Conservation (phyloP, 2,797 vertebrate genomes). For the Xenentodon cancila region DNA sequence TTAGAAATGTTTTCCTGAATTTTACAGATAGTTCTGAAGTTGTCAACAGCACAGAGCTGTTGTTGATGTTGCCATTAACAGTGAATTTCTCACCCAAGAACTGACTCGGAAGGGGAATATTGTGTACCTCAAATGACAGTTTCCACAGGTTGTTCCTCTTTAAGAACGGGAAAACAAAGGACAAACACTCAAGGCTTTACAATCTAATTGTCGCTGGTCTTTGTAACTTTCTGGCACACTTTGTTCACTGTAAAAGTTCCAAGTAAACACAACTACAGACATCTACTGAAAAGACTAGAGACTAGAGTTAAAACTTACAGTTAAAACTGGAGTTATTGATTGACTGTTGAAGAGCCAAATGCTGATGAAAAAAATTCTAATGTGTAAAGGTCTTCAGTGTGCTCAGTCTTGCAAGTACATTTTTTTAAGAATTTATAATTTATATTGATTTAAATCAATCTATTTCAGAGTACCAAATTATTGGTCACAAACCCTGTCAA, state of each 20-base stretch:
- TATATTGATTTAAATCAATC: slow-evolving; percentile 21
- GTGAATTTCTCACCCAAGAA: slow-evolving; percentile 5
- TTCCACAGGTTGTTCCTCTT: slow-evolving; percentile 15
- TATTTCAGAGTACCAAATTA: slow-evolving; percentile 32
- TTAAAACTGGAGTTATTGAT: no score
- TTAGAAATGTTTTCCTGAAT: slow-evolving; percentile 41
- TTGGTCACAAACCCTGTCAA: slow-evolving; percentile 9
- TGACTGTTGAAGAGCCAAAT: background rate
- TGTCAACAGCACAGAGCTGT: slow-evolving; percentile 25
- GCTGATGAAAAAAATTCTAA: slow-evolving; percentile 23
- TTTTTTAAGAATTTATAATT: slow-evolving; percentile 13
- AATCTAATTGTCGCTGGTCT: slow-evolving; percentile 13
- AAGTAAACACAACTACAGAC: slow-evolving; percentile 26
- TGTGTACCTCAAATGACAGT: slow-evolving; percentile 27
- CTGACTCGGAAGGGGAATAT: background rate
- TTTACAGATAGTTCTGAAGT: slow-evolving; percentile 25
- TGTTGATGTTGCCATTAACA: slow-evolving; percentile 21
- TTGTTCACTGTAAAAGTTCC: slow-evolving; percentile 19
- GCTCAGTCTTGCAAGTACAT: background rate
- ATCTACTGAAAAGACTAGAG: no score
- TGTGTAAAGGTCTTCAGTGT: background rate
- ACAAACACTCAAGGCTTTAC: slow-evolving; percentile 2
- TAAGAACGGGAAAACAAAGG: no score
- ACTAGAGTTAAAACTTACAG: no score
- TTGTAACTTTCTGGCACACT: slow-evolving; percentile 11